A percentile compares a stretch with the other conserved stretches of the same genome.
Evolutionary conservation across 1,140 invertebrate species (phyloP).

Genomic region (silkworm (Bombyx mori)): DNA sequence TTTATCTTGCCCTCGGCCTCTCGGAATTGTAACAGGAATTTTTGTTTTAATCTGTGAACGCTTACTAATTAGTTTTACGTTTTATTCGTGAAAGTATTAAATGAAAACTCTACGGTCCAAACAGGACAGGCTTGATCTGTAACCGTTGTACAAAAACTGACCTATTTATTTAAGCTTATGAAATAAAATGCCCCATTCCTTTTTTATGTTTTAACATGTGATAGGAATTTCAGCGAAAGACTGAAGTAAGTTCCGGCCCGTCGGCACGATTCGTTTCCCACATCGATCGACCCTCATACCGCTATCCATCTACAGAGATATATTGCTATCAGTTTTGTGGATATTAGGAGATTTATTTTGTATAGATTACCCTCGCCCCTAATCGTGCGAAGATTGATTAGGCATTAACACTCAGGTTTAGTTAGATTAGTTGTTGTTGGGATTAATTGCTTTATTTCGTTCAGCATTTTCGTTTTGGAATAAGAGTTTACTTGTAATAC

Average conservation of each 20-base stretch:
- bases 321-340: slow-evolving; percentile 7
- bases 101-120: no score
- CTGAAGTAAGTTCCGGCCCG: neutral
- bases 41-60: slow-evolving; percentile 18
- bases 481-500: no score
- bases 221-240: neutral
- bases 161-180: no score
- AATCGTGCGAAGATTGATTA: slow-evolving; percentile 6
- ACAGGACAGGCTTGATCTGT: no score
- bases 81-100: slow-evolving; percentile 2
- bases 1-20: slow-evolving; percentile 23
- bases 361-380: slow-evolving; percentile 2
- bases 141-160: no score
- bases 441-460: no score
- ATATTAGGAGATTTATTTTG: slow-evolving; percentile 4
- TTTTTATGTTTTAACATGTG: no score
- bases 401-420: slow-evolving; percentile 4
- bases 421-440: slow-evolving; percentile 7
- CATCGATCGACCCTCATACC: slow-evolving; percentile 5
- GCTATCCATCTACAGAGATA: slow-evolving; percentile 3
- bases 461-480: neutral
- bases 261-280: neutral
- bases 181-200: no score
- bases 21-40: slow-evolving; percentile 14
- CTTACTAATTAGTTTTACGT: no score